A percentile compares a stretch with the other conserved stretches of the same genome.
Conservation (phyloP, 2,113 vertebrate species). For the Cricetomys ansorgei region DNA sequence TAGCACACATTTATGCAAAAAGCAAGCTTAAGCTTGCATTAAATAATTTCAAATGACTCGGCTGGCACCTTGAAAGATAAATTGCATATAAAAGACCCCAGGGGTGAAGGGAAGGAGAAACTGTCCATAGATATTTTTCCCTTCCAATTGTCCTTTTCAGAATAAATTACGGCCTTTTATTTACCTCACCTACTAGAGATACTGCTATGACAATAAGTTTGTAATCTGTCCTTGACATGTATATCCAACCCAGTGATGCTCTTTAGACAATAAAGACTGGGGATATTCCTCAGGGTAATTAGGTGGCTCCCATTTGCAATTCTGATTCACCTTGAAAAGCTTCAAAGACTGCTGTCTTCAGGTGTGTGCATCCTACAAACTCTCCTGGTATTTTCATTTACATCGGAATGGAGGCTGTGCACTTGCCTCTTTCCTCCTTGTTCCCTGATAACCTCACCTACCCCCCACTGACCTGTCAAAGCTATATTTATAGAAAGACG, state of each 20-base stretch:
- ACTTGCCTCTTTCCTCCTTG: background rate
- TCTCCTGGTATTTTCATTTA: background rate
- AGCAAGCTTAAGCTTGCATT: constrained; percentile 19
- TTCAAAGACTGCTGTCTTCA: background rate
- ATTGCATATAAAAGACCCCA: constrained; percentile 43
- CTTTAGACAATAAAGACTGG: constrained; percentile 18
- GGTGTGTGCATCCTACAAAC: background rate
- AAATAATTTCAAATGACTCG: constrained; percentile 59
- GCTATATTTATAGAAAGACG: background rate
- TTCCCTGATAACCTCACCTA: background rate
- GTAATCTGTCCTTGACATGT: constrained; percentile 38
- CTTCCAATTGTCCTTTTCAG: background rate
- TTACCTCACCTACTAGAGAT: constrained; percentile 27
- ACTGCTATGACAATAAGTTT: constrained; percentile 39
- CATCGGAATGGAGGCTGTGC: background rate
- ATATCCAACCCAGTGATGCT: background rate
- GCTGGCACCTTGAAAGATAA: constrained; percentile 67
- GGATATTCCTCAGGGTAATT: constrained; percentile 50
- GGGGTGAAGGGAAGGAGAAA: constrained; percentile 1
- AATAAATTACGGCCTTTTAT: constrained; percentile 58
- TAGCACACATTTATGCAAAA: constrained; percentile 45
- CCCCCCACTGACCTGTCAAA: background rate
- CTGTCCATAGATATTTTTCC: background rate
- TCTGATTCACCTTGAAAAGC: constrained; percentile 35
- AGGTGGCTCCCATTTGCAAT: constrained; percentile 15